Evolutionary conservation across 2,113 vertebrate genomes (phyloP).

Genomic region (Lutjanus erythropterus): DNA sequence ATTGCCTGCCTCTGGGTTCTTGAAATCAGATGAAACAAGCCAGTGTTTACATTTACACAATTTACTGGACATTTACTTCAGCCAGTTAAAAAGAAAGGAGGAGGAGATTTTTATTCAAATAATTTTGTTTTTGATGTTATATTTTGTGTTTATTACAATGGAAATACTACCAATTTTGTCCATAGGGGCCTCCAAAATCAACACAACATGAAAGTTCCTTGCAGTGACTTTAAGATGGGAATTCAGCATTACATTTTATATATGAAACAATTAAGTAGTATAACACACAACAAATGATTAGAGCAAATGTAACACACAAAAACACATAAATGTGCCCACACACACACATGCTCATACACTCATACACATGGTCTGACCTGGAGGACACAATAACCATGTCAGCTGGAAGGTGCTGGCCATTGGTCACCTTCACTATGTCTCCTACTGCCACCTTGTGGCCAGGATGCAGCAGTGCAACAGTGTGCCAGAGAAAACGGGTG

Average conservation of each 20-base stretch:
- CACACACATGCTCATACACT: slow-evolving; percentile 20
- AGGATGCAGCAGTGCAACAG: slow-evolving; percentile 82
- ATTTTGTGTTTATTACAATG: no score
- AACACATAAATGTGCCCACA: slow-evolving; percentile 20
- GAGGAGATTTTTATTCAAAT: no score
- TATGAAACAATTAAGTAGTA: background rate
- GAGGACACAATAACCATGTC: slow-evolving; percentile 98
- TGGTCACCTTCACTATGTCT: slow-evolving; percentile 98
- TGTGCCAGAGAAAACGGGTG: slow-evolving; percentile 48
- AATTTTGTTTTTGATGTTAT: no score
- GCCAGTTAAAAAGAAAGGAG: no score
- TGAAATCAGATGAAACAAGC: no score
- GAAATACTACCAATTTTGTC: no score
- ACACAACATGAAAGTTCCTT: no score
- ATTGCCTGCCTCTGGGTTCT: no score
- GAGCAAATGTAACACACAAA: background rate
- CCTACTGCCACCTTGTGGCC: slow-evolving; percentile 96
- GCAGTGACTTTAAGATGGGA: background rate
- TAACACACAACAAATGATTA: slow-evolving; percentile 17
- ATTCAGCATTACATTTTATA: background rate
- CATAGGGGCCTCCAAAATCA: no score
- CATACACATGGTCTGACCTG: slow-evolving; percentile 88
- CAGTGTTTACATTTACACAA: no score
- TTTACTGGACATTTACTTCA: no score
- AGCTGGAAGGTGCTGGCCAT: slow-evolving; percentile 98